phyloP scores from a whole-genome alignment of 2,113 vertebrate species.

The Calypte anna region DNA sequence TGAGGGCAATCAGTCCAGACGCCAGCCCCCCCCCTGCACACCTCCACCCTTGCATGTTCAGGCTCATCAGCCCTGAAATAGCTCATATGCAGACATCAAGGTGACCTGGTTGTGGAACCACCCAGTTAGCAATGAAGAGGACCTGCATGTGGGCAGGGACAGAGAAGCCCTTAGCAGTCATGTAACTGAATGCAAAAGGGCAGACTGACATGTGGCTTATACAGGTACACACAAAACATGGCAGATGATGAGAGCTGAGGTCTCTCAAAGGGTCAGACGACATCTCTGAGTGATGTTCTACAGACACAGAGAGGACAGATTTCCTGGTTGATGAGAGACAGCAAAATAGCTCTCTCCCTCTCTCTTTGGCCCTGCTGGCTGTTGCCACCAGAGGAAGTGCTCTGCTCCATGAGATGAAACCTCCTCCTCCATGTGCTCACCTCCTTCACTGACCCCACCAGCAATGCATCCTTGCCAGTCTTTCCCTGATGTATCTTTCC shows the following conservation, averaged over 20 bases:
- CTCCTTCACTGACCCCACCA: not conserved
- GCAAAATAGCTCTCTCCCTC: not conserved
- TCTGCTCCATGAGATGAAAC: not conserved
- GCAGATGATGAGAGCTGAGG: not conserved
- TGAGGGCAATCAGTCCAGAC: rapidly evolving
- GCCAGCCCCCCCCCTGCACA: not conserved
- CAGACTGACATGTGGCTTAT: rapidly evolving
- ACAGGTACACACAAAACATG: too few species aligned
- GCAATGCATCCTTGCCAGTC: not conserved
- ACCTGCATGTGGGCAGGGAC: rapidly evolving
- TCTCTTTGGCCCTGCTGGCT: not conserved
- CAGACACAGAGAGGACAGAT: not conserved
- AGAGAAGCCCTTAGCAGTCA: rapidly evolving
- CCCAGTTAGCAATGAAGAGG: not conserved
- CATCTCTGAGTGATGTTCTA: not conserved
- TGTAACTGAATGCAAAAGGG: rapidly evolving
- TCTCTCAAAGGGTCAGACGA: not conserved
- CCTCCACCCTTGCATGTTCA: too few species aligned
- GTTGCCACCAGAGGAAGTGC: not conserved
- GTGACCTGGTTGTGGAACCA: not conserved
- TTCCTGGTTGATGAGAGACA: not conserved
- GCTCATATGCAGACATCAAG: not conserved
- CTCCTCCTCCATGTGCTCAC: not conserved
- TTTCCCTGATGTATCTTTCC: rapidly evolving
- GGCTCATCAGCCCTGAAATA: not conserved